A percentile compares a stretch with the other conserved stretches of the same genome.
phyloP scores from a whole-genome alignment of 2,797 vertebrate species.

The Anolis apletophallus region DNA sequence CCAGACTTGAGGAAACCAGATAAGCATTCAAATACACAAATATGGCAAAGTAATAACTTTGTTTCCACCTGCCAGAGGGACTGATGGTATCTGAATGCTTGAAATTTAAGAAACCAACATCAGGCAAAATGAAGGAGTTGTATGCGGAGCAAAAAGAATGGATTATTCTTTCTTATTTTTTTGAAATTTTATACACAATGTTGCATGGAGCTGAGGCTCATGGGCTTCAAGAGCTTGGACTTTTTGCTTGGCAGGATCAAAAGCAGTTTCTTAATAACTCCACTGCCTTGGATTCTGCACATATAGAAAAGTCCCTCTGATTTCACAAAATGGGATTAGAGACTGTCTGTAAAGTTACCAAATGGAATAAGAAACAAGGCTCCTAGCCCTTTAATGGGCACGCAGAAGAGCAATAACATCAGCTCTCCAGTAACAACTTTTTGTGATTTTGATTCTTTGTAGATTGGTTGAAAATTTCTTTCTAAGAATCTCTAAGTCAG shows the following conservation, averaged over 20 bases:
- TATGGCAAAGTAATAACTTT: background rate
- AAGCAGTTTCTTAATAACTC: background rate
- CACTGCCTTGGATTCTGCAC: no score
- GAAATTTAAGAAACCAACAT: background rate
- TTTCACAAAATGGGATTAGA: no score
- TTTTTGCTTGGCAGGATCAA: background rate
- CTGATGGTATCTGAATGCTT: background rate
- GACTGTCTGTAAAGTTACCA: no score
- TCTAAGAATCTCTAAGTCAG: no score
- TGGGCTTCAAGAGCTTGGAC: no score
- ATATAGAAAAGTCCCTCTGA: no score
- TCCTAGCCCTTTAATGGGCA: no score
- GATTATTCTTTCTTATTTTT: background rate
- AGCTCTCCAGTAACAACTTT: no score
- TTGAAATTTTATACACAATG: background rate
- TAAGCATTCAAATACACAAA: constrained; percentile 8
- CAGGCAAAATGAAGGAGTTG: background rate
- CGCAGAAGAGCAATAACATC: no score
- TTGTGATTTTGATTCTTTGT: no score
- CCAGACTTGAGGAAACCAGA: background rate
- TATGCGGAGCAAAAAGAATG: background rate
- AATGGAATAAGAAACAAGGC: no score
- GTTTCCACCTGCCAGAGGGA: background rate
- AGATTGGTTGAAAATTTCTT: no score
- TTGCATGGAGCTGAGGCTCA: background rate